Evolutionary conservation across 2,797 vertebrate genomes (phyloP).

Genomic region (Halcyon badia): DNA sequence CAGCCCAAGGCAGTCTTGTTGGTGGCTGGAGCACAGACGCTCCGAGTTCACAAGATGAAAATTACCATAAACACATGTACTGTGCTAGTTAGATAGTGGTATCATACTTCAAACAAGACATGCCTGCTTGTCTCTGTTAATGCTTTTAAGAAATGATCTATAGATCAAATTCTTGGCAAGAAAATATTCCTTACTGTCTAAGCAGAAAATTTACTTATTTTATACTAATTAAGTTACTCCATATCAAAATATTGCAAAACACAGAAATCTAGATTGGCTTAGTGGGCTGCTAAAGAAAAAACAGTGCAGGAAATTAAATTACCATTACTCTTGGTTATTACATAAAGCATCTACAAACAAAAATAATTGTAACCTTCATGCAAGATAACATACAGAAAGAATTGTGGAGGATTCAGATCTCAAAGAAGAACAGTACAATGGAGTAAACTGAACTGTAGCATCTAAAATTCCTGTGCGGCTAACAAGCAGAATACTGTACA

Average conservation of each 20-base stretch:
- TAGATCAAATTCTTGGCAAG: not conserved
- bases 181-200: not conserved
- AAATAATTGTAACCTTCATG: not conserved
- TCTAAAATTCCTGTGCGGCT: not conserved
- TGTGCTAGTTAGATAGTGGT: not conserved
- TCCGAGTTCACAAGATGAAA: not conserved
- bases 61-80: not conserved
- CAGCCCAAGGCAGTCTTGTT: not conserved
- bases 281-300: not conserved
- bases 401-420: accelerated
- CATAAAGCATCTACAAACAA: not conserved
- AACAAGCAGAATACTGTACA: not conserved
- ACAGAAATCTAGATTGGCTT: not conserved
- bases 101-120: not conserved
- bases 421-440: not conserved
- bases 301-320: not conserved
- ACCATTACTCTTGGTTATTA: not conserved
- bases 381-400: not conserved
- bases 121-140: not conserved
- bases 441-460: not conserved
- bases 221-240: not conserved
- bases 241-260: not conserved
- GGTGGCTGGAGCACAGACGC: not conserved
- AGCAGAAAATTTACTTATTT: not conserved
- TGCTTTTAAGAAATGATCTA: not conserved